Evolutionary conservation across 2,888 invertebrate species (phyloP), one percentile per base, ranked within the genome.

Genomic region (Lycophotia porphyrea): DNA sequence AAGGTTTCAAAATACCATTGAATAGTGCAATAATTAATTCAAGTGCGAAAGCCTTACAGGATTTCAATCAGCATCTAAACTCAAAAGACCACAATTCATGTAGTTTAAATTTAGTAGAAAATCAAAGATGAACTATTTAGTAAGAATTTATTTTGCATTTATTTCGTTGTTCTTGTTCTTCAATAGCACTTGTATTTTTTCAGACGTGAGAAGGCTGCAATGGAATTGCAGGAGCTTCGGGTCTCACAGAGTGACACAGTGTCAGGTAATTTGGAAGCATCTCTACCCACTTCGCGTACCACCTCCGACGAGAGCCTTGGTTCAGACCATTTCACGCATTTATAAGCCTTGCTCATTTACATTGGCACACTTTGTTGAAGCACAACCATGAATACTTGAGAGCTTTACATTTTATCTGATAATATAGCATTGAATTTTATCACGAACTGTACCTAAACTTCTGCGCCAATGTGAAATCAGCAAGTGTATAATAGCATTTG

Each of bases 201-300:
- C 93, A 97, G 97, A 86, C 97, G 97, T 83, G 97, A 97, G 90
- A 96, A 96, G 81, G 96, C 97, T 65, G 97, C 97, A 21, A 90
- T 97, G 85, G 97, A 97, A 85, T 90, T 97, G 82, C 96, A 96
- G 87, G 96, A 96, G 82, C 90, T 95, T 39, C 94, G 96, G 18
- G 96, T 95, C 80, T 96, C 95, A 78, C 97, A 95, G 90, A 96
- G 97, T 91, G 97, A 97, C 90, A 97, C 97, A 86, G 96, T 97
- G 84, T 97, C 97, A 93, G 97, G 97, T 93, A 97, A 97, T 91
- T 96, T 97, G 92, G 95, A 95, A 88, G 93, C 93, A 87, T 92
- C 93, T 71, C 94, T 96, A 92, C 94, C 96, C 92, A 95, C 96
- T 87, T 97, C 97, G 91, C 94, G 94, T 84, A 94, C 96, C 89